Evolutionary conservation across 2,888 invertebrate genomes (phyloP), one percentile per base, ranked within the genome.

Genomic region (Leucoma salicis): DNA sequence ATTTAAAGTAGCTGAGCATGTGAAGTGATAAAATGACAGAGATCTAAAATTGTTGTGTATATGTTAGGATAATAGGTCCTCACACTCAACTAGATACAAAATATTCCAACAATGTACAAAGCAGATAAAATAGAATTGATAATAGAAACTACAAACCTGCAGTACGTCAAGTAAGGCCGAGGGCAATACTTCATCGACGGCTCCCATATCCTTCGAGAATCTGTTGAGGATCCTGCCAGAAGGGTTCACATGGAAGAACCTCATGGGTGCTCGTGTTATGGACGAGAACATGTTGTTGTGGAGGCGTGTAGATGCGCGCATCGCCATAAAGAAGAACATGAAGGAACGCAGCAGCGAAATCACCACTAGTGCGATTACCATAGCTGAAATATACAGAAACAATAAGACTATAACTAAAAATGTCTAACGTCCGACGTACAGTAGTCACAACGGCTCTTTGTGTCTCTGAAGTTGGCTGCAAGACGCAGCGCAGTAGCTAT

Each of bases 191-290:
- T 93, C 93, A 58, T 94, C 93, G 0, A 93, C 91, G 0, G 93
- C 91, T 0, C 93, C 96, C 91, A 96, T 94, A 66, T 97, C 97
- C 78, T 97, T 97, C 0, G 97, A 95, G 82, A 97, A 97, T 14
- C 97, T 90, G 82, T 97, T 97, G 32, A 97, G 86, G 59, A 97
- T 94, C 32, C 95, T 86, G 0, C 95, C 95, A 0, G 94, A 94
- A 0, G 96, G 95, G 79, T 97, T 97, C 2, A 92, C 92, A 71
- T 97, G 96, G 84, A 97, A 98, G 85, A 98, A 98, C 14, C 92
- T 90, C 92, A 97, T 95, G 0, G 95, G 93, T 0, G 96, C 94
- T 12, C 94, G 91, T 2, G 96, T 94, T 13, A 98, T 93, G 16
- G 94, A 91, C n/a, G 90, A 79, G 75, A 97, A 97, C 97, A 98